Conservation (phyloP, 2,113 vertebrate genomes). For the Macaca mulatta region DNA sequence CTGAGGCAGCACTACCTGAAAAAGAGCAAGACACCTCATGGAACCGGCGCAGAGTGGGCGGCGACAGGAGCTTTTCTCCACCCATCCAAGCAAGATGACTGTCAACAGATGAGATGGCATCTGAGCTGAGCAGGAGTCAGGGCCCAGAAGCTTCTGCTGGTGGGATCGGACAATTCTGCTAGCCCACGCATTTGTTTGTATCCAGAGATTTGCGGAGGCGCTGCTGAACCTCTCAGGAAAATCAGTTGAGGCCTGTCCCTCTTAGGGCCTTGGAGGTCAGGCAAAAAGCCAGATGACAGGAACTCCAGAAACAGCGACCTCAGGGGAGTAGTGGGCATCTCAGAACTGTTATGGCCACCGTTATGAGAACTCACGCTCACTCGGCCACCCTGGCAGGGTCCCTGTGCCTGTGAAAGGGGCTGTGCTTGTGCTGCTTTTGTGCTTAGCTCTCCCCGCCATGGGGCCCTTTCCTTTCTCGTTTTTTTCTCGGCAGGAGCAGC, state of each 20-base stretch:
- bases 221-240: not conserved
- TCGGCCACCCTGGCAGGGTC: not conserved
- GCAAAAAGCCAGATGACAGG: not conserved
- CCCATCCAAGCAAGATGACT: fast-evolving
- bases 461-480: not conserved
- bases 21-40: not conserved
- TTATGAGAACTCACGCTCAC: not conserved
- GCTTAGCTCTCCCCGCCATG: not conserved
- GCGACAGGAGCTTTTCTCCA: not conserved
- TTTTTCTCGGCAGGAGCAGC: not conserved
- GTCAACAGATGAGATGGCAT: too few species aligned
- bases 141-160: not conserved
- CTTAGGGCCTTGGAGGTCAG: fast-evolving
- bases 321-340: not conserved
- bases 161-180: not conserved
- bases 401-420: fast-evolving
- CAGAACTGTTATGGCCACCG: not conserved
- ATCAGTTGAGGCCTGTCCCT: not conserved
- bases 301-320: not conserved
- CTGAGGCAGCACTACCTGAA: not conserved
- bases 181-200: not conserved
- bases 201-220: not conserved
- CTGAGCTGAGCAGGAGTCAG: not conserved
- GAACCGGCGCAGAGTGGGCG: not conserved
- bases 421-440: fast-evolving